phyloP scores from a whole-genome alignment of 2,888 invertebrate species.

The Timema cristinae region DNA sequence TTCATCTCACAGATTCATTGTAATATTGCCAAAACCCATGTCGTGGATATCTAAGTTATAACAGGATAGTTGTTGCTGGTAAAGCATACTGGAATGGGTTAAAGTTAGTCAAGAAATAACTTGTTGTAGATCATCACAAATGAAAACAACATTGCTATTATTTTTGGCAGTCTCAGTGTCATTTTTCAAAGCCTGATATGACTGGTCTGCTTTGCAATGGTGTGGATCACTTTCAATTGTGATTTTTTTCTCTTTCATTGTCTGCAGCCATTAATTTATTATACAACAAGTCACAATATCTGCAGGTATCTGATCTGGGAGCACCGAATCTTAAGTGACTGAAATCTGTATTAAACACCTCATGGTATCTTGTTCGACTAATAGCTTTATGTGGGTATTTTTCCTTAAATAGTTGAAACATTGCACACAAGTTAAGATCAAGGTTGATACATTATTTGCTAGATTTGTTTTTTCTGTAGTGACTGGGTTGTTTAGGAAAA shows the following conservation, averaged over 20 bases:
- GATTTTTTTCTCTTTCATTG: neutral
- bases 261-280: slow-evolving; percentile 7
- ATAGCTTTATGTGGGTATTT: slow-evolving; percentile 12
- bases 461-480: neutral
- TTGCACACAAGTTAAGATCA: neutral
- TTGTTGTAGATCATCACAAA: slow-evolving; percentile 18
- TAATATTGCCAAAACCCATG: neutral
- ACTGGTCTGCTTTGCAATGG: slow-evolving; percentile 15
- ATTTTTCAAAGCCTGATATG: slow-evolving; percentile 3
- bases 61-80: slow-evolving; percentile 8
- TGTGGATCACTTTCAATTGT: neutral
- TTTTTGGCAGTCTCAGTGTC: slow-evolving; percentile 8
- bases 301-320: slow-evolving; percentile 11
- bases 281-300: slow-evolving; percentile 14
- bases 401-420: slow-evolving; percentile 8
- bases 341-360: slow-evolving; percentile 15
- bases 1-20: neutral
- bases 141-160: neutral
- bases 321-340: slow-evolving; percentile 9
- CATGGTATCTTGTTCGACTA: neutral
- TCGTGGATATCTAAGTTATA: slow-evolving; percentile 16
- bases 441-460: neutral
- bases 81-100: slow-evolving; percentile 10
- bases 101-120: slow-evolving; percentile 13
- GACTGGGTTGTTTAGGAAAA: slow-evolving; percentile 6